phyloP scores from a whole-genome alignment of 2,113 vertebrate genomes.

The Melanotaenia duboulayi region DNA sequence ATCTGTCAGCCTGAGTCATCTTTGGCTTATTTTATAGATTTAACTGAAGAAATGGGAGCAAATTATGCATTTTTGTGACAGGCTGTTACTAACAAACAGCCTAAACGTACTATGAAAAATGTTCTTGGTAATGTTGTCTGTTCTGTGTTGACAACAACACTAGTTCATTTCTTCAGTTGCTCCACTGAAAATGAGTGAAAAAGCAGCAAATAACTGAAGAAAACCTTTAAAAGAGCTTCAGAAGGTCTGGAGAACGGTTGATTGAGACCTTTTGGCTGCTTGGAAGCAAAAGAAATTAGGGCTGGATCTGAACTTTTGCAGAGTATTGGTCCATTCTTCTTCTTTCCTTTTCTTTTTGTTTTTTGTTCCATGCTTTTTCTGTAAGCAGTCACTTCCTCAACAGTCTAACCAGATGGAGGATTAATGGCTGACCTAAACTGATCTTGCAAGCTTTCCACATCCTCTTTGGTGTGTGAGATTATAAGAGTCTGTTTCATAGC shows the following conservation, averaged over 20 bases:
- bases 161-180: no score
- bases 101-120: not conserved
- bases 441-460: slow-evolving; percentile 30
- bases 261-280: not conserved
- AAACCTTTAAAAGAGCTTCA: not conserved
- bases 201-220: not conserved
- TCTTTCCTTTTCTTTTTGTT: not conserved
- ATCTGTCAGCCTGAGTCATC: not conserved
- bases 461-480: slow-evolving; percentile 1
- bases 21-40: not conserved
- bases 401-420: slow-evolving; percentile 32
- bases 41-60: not conserved
- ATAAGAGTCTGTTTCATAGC: slow-evolving; percentile 1
- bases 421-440: slow-evolving; percentile 23
- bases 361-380: not conserved
- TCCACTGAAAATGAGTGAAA: not conserved
- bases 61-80: not conserved
- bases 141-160: not conserved
- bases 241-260: not conserved
- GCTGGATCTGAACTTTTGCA: not conserved
- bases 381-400: slow-evolving; percentile 20
- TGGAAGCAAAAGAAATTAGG: not conserved
- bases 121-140: not conserved
- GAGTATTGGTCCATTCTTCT: no score
- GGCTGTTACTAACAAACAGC: not conserved